phyloP scores from a whole-genome alignment of 2,888 invertebrate species.

The Colletes collaris region DNA sequence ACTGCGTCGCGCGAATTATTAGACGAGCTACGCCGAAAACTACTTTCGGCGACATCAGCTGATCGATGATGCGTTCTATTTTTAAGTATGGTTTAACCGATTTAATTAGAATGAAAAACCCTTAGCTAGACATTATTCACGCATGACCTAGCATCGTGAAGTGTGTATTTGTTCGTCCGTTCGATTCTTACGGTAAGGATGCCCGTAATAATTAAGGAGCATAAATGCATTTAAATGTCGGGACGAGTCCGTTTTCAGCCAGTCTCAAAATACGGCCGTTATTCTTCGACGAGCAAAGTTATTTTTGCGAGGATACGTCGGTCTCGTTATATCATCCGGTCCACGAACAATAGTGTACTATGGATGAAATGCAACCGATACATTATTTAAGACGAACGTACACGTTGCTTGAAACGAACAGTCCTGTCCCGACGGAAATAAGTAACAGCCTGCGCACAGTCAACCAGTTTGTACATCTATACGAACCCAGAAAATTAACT shows the following conservation, averaged over 20 bases:
- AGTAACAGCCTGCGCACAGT: too few species aligned
- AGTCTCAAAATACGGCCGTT: not conserved
- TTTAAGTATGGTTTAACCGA: slow-evolving; percentile 33
- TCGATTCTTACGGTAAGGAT: slow-evolving; percentile 19
- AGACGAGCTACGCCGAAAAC: slow-evolving; percentile 12
- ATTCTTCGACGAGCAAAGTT: not conserved
- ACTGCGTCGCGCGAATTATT: slow-evolving; percentile 5
- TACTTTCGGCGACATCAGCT: slow-evolving; percentile 1
- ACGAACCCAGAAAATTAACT: too few species aligned
- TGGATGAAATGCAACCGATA: too few species aligned
- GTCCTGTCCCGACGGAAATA: too few species aligned
- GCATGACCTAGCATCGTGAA: slow-evolving; percentile 76
- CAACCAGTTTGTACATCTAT: too few species aligned
- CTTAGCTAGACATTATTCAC: slow-evolving; percentile 64
- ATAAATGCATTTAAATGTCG: slow-evolving; percentile 3
- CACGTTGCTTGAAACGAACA: slow-evolving; percentile 41
- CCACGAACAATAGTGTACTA: not conserved
- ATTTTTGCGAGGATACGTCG: not conserved
- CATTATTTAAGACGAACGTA: not conserved
- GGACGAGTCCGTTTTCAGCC: not conserved
- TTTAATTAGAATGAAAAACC: slow-evolving; percentile 60
- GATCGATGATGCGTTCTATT: slow-evolving; percentile 42
- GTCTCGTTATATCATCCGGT: not conserved
- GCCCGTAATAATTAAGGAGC: slow-evolving; percentile 7
- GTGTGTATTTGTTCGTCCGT: slow-evolving; percentile 62